phyloP scores from a whole-genome alignment of 92 coral and sea anemone species.

The Galaxea fascicularis region DNA sequence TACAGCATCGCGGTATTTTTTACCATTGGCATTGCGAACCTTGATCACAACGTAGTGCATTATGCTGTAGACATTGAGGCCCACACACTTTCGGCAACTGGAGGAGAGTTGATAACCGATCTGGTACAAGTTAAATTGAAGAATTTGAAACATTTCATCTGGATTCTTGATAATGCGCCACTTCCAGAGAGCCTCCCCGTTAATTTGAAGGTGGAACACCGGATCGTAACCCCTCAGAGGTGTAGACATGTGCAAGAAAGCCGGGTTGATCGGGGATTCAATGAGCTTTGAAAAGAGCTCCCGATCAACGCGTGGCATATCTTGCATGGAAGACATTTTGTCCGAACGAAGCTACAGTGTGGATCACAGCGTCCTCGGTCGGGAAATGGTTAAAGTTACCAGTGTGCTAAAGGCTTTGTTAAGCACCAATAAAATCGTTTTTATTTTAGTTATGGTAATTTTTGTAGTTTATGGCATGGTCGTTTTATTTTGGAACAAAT shows the following conservation, averaged over 20 bases:
- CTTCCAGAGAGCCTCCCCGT: not conserved
- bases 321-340: constrained; percentile 13
- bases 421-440: not conserved
- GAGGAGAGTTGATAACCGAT: constrained; percentile 1
- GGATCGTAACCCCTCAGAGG: constrained; percentile 8
- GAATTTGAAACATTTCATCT: not conserved
- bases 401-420: not conserved
- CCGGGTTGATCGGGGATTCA: constrained; percentile 21
- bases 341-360: not conserved
- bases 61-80: constrained; percentile 9
- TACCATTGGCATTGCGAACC: not conserved
- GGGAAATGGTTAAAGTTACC: not conserved
- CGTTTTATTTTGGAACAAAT: too few relatives aligned
- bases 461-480: too few relatives aligned
- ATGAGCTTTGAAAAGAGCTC: constrained; percentile 17
- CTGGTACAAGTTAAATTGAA: not conserved
- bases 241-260: constrained; percentile 11
- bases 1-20: not conserved
- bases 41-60: not conserved
- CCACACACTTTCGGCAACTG: not conserved
- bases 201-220: not conserved
- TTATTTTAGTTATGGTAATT: not conserved
- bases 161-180: not conserved
- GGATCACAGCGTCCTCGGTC: not conserved
- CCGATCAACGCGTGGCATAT: constrained; percentile 9